A percentile compares a stretch with the other conserved stretches of the same genome.
These are phyloP conservation scores for Aramus guarauna DNA, from an alignment of 2,113 vertebrate genomes.

Conservation along the genomic window DNA sequence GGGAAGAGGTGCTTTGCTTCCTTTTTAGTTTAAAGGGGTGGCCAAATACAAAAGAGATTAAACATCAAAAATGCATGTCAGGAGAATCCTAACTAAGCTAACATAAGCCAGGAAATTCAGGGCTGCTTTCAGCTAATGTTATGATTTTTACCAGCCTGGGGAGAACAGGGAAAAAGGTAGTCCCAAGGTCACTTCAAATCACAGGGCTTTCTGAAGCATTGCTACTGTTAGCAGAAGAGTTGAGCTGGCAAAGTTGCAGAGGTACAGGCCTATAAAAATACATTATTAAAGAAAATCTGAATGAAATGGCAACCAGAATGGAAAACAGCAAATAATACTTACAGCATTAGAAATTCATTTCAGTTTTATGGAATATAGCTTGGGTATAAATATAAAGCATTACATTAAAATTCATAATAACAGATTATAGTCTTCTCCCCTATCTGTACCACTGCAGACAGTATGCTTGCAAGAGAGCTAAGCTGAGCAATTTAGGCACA, in stretches of 20 bases:
- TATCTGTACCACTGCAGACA: slow-evolving; percentile 34
- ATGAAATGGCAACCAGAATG: slow-evolving; percentile 39
- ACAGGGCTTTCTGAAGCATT: neutral
- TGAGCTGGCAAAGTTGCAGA: slow-evolving; percentile 1
- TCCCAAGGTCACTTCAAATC: slow-evolving; percentile 45
- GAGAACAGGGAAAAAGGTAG: neutral
- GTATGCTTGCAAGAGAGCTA: neutral
- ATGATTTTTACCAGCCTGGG: neutral
- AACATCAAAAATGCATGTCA: neutral
- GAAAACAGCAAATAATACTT: slow-evolving; percentile 52
- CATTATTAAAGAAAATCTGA: slow-evolving; percentile 58
- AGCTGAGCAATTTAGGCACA: neutral
- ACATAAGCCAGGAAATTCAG: neutral
- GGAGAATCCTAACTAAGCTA: neutral
- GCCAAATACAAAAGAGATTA: neutral
- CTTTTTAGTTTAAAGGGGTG: neutral
- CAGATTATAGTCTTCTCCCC: slow-evolving; percentile 25
- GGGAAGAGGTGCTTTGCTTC: neutral
- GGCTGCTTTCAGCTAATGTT: neutral
- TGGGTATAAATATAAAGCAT: slow-evolving; percentile 53
- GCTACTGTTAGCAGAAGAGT: neutral
- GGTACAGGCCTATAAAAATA: slow-evolving; percentile 47
- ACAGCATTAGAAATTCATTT: slow-evolving; percentile 50
- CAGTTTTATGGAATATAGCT: slow-evolving; percentile 43
- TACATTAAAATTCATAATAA: slow-evolving; percentile 62